Conservation (phyloP, 2,113 vertebrate species). For the Bufo gargarizans region DNA sequence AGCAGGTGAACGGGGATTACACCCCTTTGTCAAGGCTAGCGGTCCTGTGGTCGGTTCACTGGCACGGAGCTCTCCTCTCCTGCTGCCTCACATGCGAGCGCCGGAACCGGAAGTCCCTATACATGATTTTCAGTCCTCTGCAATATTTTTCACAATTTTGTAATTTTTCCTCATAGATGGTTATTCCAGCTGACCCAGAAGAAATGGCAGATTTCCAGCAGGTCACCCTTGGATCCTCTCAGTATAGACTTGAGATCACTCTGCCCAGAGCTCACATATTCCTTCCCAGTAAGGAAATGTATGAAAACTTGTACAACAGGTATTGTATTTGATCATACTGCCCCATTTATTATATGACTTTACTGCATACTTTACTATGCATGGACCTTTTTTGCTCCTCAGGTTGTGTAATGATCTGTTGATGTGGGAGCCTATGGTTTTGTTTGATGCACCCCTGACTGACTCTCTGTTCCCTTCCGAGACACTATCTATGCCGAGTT, state of each 20-base stretch:
- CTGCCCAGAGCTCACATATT: conserved; percentile 81
- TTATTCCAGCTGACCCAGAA: conserved; percentile 87
- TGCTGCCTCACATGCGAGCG: too few species aligned
- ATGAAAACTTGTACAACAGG: conserved; percentile 92
- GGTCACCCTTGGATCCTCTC: conserved; percentile 81
- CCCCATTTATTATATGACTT: neutral
- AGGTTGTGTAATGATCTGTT: conserved; percentile 92
- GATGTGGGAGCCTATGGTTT: conserved; percentile 82
- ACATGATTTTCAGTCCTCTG: too few species aligned
- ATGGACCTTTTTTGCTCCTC: neutral
- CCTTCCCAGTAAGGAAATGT: conserved; percentile 88
- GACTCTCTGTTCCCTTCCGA: conserved; percentile 28
- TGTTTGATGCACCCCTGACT: neutral
- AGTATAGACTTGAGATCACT: conserved; percentile 81
- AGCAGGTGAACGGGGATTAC: too few species aligned
- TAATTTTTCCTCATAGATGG: conserved; percentile 76
- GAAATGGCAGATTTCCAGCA: conserved; percentile 88
- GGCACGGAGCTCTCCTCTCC: too few species aligned
- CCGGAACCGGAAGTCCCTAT: too few species aligned
- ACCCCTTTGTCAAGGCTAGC: too few species aligned
- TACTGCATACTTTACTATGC: neutral
- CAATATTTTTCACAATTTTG: neutral
- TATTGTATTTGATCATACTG: conserved; percentile 50
- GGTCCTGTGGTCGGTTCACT: too few species aligned
- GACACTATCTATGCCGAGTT: neutral